Base-by-base conservation (phyloP, 2,113 vertebrate species). In the Ceyx margarethae region DNA sequence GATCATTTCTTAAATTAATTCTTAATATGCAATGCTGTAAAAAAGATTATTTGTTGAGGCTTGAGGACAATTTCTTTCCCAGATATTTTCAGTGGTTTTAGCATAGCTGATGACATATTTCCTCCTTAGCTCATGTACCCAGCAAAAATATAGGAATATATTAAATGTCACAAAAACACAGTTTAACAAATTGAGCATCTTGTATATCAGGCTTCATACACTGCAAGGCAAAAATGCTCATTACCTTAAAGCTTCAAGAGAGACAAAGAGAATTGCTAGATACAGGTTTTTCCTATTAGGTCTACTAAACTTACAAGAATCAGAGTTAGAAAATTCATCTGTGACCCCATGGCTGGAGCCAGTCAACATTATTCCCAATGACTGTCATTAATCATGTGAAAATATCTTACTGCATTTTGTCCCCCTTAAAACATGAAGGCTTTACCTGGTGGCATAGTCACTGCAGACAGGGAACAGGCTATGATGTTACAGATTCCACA, bases 1-100 rank as follows among this genome's bases (percentile, higher is more conserved):
- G 79, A 95, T 93, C 76, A 90, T 95, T 93, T 84, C 82, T 87
- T 85, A 94, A 94, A 93, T 95, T 64, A 94, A 94, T 92, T 87
- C 74, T 78, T 95, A 90, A 94, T 67, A 95, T 0, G 2, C 40
- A 85, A 73, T 69, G 74, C n/a, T 89, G 75, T 89, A 92, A 91
- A 92, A 50, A 96, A 92, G 60, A 92, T 95, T 84, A 96, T 94
- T 85, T 95, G 81, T 89, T 93, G 86, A 91, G 81, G 92, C 43
- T 66, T 3, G 5, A 76, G 60, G 64, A 91, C 5, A 0, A 87
- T 92, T 96, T 92, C 51, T 91, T 89, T 88, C 73, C 12, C 37
- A 88, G 73, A 60, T 88, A 91, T 91, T 89, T 89, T 89, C 67
- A 65, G 35, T 71, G 66, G 8, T 56, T 93, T 96, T 94, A 95